Evolutionary conservation across 1,140 invertebrate genomes (phyloP).

Genomic region (Drosophila ambigua): DNA sequence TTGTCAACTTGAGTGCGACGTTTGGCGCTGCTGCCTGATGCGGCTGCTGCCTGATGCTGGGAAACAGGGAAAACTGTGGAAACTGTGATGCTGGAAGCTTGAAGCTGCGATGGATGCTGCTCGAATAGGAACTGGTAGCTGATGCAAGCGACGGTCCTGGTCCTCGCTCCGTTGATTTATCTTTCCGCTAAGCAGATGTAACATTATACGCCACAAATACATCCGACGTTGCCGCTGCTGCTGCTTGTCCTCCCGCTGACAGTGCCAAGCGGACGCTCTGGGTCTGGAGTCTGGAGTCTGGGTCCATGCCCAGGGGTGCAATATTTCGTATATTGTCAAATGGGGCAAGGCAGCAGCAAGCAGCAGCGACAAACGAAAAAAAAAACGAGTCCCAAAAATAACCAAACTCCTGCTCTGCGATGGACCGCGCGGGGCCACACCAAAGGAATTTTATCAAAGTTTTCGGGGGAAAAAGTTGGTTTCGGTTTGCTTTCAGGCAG

Average conservation of each 20-base stretch:
- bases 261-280: constrained; percentile 31
- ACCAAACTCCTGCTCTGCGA: constrained; percentile 36
- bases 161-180: constrained; percentile 74
- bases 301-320: constrained; percentile 69
- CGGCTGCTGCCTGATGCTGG: constrained; percentile 47
- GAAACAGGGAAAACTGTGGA: constrained; percentile 6
- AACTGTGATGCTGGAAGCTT: constrained; percentile 12
- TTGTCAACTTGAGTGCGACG: constrained; percentile 82
- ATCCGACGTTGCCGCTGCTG: constrained; percentile 55
- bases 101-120: constrained; percentile 25
- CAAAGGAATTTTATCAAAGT: constrained; percentile 37
- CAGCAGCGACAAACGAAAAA: constrained; percentile 14
- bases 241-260: constrained; percentile 49
- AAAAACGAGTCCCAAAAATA: constrained; percentile 47
- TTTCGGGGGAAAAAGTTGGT: constrained; percentile 4
- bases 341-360: constrained; percentile 35
- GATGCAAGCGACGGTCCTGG: constrained; percentile 51
- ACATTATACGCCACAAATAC: constrained; percentile 82
- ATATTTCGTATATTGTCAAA: constrained; percentile 81
- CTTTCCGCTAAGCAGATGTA: constrained; percentile 82
- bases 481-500: neutral
- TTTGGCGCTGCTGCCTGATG: constrained; percentile 78
- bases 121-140: constrained; percentile 41
- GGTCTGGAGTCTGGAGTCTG: constrained; percentile 12
- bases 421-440: constrained; percentile 2